These are phyloP conservation scores for Beris chalybata DNA, from an alignment of 2,888 invertebrate genomes.

Conservation along the genomic window DNA sequence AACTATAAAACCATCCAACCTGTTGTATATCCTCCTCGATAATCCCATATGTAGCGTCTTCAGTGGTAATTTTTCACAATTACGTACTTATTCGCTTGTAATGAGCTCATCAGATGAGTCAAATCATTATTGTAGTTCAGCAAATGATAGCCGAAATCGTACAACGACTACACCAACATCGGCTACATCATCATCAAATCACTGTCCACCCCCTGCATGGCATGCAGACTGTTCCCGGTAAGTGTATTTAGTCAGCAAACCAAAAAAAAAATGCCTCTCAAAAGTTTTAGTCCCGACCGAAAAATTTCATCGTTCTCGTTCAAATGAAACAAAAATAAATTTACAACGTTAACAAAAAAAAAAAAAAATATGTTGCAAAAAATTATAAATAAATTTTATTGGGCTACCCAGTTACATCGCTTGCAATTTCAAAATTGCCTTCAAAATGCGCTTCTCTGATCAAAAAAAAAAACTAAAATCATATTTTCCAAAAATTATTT, in stretches of 20 bases:
- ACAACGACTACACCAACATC: constrained; percentile 48
- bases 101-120: constrained; percentile 58
- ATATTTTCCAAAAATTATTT: constrained; percentile 20
- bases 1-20: constrained; percentile 18
- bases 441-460: no score
- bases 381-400: background rate
- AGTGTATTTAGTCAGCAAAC: constrained; percentile 48
- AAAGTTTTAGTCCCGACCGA: background rate
- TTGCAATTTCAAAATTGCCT: no score
- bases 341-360: background rate
- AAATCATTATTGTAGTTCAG: constrained; percentile 49
- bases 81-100: constrained; percentile 57
- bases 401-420: no score
- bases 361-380: background rate
- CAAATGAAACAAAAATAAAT: background rate
- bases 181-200: constrained; percentile 50
- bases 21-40: constrained; percentile 16
- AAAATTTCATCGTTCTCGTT: background rate
- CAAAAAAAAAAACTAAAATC: no score
- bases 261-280: background rate
- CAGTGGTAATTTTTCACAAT: constrained; percentile 56
- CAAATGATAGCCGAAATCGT: constrained; percentile 38
- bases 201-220: constrained; percentile 60
- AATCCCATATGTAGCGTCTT: constrained; percentile 47
- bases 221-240: constrained; percentile 68